Evolutionary conservation across 2,888 invertebrate genomes (phyloP).

Genomic region (Pachydiplax longipennis): DNA sequence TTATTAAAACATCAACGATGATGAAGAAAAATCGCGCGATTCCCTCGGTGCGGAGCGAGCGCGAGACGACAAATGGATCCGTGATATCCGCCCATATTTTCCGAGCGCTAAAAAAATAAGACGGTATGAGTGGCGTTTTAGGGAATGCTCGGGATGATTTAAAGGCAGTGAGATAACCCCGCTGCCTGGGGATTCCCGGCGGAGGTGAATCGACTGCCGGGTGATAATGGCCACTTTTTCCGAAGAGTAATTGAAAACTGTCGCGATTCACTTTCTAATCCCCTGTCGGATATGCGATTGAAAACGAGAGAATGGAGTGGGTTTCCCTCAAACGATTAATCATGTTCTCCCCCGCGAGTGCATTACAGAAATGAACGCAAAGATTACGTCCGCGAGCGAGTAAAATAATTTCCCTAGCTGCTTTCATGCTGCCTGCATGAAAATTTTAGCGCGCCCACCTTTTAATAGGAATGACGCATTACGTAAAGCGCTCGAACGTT

Average conservation of each 20-base stretch:
- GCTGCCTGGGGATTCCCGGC: not conserved
- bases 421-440: too few relatives aligned
- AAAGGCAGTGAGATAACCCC: not conserved
- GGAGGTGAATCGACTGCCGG: not conserved
- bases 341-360: too few relatives aligned
- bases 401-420: too few relatives aligned
- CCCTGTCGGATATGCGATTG: not conserved
- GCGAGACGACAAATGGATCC: not conserved
- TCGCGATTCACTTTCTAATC: not conserved
- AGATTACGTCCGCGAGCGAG: too few relatives aligned
- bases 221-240: not conserved
- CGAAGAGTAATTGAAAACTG: not conserved
- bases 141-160: not conserved
- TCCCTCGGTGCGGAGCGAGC: not conserved
- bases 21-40: not conserved
- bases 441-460: too few relatives aligned
- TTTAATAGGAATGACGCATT: too few relatives aligned
- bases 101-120: not conserved
- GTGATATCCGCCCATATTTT: not conserved
- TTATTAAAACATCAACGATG: not conserved
- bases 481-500: too few relatives aligned
- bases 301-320: not conserved
- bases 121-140: not conserved
- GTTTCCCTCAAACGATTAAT: not conserved
- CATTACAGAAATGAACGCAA: too few relatives aligned